A percentile compares a stretch with the other conserved stretches of the same genome.
Conservation (phyloP, 2,797 vertebrate species). For the Typhlichthys subterraneus region DNA sequence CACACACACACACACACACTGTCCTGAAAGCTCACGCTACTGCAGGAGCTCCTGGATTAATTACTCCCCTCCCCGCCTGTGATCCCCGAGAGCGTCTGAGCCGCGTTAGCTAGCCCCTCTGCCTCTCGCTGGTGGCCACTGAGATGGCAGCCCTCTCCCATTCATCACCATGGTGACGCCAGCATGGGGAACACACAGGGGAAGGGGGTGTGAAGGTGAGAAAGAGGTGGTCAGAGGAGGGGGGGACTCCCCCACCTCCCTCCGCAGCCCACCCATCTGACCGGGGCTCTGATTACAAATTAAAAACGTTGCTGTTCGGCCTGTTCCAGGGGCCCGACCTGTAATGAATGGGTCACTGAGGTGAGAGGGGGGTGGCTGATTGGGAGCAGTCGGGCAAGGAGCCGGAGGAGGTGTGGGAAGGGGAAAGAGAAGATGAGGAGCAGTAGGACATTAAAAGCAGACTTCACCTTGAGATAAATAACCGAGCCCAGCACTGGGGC, state of each 20-base stretch:
- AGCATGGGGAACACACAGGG: constrained; percentile 44
- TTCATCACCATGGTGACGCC: constrained; percentile 78
- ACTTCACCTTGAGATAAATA: no score
- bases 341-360: constrained; percentile 35
- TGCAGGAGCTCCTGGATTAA: constrained; percentile 76
- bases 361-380: background rate
- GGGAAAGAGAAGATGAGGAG: constrained; percentile 19
- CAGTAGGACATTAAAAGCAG: constrained; percentile 44
- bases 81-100: constrained; percentile 76
- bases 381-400: constrained; percentile 19
- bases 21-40: constrained; percentile 46
- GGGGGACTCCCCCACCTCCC: background rate
- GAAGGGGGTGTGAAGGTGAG: constrained; percentile 63
- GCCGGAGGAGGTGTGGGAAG: constrained; percentile 25
- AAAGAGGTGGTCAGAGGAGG: constrained; percentile 50
- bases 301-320: constrained; percentile 53
- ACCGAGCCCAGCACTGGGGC: no score
- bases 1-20: constrained; percentile 2
- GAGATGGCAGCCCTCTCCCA: constrained; percentile 71
- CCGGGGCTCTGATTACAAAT: constrained; percentile 69
- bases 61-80: constrained; percentile 75
- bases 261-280: constrained; percentile 45
- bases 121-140: constrained; percentile 74
- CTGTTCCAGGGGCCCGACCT: constrained; percentile 38
- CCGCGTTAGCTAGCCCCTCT: constrained; percentile 62